Conservation (phyloP, 2,113 vertebrate species). For the Anser cygnoides region DNA sequence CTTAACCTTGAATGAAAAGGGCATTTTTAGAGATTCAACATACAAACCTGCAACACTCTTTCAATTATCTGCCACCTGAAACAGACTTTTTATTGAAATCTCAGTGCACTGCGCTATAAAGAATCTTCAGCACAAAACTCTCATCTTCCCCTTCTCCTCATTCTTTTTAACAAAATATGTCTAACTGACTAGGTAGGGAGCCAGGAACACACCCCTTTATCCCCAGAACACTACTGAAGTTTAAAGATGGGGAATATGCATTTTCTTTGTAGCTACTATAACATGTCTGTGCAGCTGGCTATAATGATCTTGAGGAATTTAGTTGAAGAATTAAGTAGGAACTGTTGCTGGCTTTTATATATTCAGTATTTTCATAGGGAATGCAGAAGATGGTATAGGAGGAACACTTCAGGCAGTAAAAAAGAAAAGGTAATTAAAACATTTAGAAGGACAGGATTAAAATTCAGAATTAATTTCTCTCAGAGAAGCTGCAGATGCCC, state of each 20-base stretch:
- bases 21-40: background rate
- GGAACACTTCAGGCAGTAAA: background rate
- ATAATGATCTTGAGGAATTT: background rate
- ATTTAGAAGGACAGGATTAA: conserved; percentile 15
- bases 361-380: conserved; percentile 5
- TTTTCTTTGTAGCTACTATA: background rate
- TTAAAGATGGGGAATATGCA: background rate
- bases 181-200: background rate
- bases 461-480: background rate
- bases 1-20: background rate
- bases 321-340: background rate
- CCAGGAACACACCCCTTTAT: background rate
- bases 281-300: background rate
- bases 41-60: background rate
- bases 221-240: background rate
- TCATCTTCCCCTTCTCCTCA: background rate
- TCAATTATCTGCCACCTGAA: background rate
- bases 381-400: background rate
- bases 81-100: background rate
- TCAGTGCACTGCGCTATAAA: background rate
- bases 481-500: no score
- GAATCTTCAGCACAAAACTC: background rate
- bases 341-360: background rate
- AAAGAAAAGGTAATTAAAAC: conserved; percentile 22
- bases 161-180: background rate